Base-by-base conservation (phyloP, 1,140 invertebrate species). In the Drosophila chauvacae region DNA sequence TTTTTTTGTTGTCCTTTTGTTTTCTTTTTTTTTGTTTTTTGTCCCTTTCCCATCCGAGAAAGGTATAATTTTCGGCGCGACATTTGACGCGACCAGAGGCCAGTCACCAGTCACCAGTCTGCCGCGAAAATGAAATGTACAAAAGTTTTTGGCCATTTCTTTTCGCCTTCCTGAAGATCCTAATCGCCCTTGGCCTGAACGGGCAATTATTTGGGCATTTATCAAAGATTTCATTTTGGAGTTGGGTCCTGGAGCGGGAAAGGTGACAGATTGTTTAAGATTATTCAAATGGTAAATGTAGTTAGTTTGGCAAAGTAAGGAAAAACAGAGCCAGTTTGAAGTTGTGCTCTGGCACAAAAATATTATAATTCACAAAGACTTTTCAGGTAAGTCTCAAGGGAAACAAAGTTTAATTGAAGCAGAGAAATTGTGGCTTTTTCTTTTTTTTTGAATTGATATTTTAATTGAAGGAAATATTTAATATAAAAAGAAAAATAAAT, bases 31-130 rank as follows among this genome's bases (percentile, higher is more conserved):
- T 6, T 68, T 68, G 37, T 55, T 9, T 14, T 37, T 10, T 1
- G 26, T 57, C 18, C 45, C 30, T 56, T 68, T 59, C 9, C 35
- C 11, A 26, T 10, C 37, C 53, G 7, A 58, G 39, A 88, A 64
- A 88, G 85, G 56, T 90, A 90, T 90, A 90, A 90, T 90, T 90
- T 90, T 90, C 81, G 85, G 86, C 85, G 85, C 85, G 85, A 90
- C 85, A 90, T 81, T 90, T 90, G 86, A 90, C 85, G 86, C 85
- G 85, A 90, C 81, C 73, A 61, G 48, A 42, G 55, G 53, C 53
- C 35, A 55, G 53, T 55, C 51, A 37, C 39, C 33, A 26, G n/a
- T 33, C 41, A 13, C n/a, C 39, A 23, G 45, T 11, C 20, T 20
- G 20, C 62, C 62, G 26, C 61, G 33, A 71, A 41, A 71, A 71